Conservation (phyloP, 2,888 invertebrate species). For the Trachelus tabidus region DNA sequence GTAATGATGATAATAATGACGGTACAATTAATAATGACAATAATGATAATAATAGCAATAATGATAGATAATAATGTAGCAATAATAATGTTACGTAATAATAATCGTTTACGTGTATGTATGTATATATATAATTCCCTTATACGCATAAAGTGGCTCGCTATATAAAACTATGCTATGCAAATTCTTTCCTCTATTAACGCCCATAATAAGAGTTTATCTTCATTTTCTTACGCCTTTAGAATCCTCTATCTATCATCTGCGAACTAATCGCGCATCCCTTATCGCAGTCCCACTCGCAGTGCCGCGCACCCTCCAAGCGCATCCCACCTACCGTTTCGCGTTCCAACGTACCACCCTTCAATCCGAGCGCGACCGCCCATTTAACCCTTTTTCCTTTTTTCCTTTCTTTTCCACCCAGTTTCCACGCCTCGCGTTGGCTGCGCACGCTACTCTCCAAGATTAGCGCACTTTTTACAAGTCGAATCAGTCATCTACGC, state of each 20-base stretch:
- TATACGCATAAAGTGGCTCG: conserved; percentile 52
- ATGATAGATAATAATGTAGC: conserved; percentile 34
- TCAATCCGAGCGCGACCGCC: too few relatives aligned
- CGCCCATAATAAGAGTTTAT: conserved; percentile 42
- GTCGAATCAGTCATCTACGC: too few relatives aligned
- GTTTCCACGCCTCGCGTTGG: too few relatives aligned
- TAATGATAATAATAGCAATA: conserved; percentile 37
- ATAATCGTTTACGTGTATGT: conserved; percentile 47
- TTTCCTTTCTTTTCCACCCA: too few relatives aligned
- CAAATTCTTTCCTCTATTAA: conserved; percentile 38
- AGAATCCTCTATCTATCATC: conserved; percentile 28
- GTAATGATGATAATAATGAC: too few relatives aligned
- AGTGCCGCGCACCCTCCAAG: too few relatives aligned
- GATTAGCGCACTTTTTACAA: too few relatives aligned
- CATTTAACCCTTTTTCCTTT: too few relatives aligned
- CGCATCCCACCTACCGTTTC: too few relatives aligned
- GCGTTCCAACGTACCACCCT: too few relatives aligned
- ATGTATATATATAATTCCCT: conserved; percentile 39
- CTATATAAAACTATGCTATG: conserved; percentile 64
- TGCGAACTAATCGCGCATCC: conserved; percentile 24
- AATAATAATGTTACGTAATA: conserved; percentile 25
- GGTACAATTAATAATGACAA: too few relatives aligned
- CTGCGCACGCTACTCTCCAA: too few relatives aligned
- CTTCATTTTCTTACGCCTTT: conserved; percentile 33
- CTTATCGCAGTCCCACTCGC: not conserved